Percentiles rank a stretch among this genome's conserved stretches.
Evolutionary conservation across 37 sponge, comb jelly and placozoan species (phyloP).

Genomic region (Axinella damicornis): DNA sequence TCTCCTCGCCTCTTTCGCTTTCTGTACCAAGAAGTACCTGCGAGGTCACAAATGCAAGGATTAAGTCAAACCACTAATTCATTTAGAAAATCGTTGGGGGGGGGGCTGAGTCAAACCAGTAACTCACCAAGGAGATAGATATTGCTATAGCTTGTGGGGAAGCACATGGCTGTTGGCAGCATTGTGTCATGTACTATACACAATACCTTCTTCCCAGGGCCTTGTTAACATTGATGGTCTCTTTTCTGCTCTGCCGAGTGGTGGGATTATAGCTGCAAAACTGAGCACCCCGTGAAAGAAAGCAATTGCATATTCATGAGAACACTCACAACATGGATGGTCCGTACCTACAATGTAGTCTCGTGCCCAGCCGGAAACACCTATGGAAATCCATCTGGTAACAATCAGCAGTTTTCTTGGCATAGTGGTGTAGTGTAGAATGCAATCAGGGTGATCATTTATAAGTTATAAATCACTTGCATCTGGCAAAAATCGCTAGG

Average conservation of each 20-base stretch:
- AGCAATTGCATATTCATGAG: too few species aligned
- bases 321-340: too few species aligned
- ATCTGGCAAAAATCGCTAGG: too few species aligned
- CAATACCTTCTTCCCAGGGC: slow-evolving; percentile 71
- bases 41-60: neutral
- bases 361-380: too few species aligned
- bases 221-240: slow-evolving; percentile 78
- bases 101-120: neutral
- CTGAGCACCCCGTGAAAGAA: slow-evolving; percentile 29
- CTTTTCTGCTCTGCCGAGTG: slow-evolving; percentile 51
- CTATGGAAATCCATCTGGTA: too few species aligned
- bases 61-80: neutral
- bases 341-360: too few species aligned
- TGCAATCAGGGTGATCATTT: too few species aligned
- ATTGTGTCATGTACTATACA: too few species aligned
- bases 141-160: neutral
- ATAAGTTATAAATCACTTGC: too few species aligned
- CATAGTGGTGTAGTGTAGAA: too few species aligned
- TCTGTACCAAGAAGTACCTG: slow-evolving; percentile 91
- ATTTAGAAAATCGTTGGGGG: neutral
- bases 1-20: slow-evolving; percentile 84
- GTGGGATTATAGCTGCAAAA: slow-evolving; percentile 84
- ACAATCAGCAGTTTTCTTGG: too few species aligned
- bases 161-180: too few species aligned
- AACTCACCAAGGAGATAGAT: neutral